Evolutionary conservation across 2,797 vertebrate genomes (phyloP).

Genomic region (Coregonus sp.): DNA sequence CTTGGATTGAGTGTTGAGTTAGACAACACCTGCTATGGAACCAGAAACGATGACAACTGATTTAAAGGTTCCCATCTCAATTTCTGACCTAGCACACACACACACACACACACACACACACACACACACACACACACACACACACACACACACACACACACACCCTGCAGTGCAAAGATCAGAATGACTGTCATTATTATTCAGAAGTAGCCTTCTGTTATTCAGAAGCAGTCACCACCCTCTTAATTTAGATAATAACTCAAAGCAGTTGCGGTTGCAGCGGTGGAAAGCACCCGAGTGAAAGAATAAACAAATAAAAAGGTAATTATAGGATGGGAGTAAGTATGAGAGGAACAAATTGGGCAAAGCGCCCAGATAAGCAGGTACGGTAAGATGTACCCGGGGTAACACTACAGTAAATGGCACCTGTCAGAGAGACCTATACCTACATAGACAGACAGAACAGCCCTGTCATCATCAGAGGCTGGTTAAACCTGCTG

Average conservation of each 20-base stretch:
- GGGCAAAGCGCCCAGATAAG: slow-evolving; percentile 3
- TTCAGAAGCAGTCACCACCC: background rate
- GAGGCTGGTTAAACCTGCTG: no score
- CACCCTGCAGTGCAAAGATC: no score
- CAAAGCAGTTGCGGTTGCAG: slow-evolving; percentile 8
- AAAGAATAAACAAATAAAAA: slow-evolving; percentile 31
- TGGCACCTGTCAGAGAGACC: slow-evolving; percentile 7
- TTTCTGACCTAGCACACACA: no score
- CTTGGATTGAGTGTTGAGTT: no score
- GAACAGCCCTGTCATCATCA: background rate
- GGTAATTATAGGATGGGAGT: slow-evolving; percentile 9
- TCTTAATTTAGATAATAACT: slow-evolving; percentile 18
- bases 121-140: no score
- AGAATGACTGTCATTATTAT: no score
- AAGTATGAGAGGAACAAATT: slow-evolving; percentile 2
- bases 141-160: no score
- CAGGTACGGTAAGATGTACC: background rate
- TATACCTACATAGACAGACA: background rate
- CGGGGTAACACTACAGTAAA: slow-evolving; percentile 3
- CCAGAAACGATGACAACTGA: no score
- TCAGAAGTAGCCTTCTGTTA: background rate
- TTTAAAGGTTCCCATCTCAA: no score
- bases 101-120: no score
- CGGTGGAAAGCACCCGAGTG: background rate
- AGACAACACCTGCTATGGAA: no score